Percentiles rank a stretch among this genome's conserved stretches.
Conservation (phyloP, 2,113 vertebrate species). For the Clarias gariepinus region DNA sequence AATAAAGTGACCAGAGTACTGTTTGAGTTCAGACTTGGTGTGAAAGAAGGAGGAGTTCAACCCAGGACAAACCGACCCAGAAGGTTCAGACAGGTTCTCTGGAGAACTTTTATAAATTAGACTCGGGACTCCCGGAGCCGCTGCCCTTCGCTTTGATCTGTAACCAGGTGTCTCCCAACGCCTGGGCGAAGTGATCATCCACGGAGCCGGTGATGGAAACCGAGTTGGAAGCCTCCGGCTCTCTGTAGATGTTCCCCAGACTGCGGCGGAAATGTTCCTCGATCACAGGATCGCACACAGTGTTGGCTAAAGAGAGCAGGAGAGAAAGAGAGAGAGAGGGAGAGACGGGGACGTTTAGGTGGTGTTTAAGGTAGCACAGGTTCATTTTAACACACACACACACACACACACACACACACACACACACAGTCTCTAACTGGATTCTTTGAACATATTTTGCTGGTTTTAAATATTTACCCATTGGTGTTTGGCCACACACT, state of each 20-base stretch:
- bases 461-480: not conserved
- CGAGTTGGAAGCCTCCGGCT: constrained; percentile 90
- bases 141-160: constrained; percentile 96
- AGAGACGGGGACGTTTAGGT: not conserved
- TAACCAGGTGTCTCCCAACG: constrained; percentile 95
- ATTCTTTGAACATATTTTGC: not conserved
- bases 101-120: constrained; percentile 54
- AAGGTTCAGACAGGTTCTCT: not conserved
- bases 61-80: constrained; percentile 14
- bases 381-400: not conserved
- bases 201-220: constrained; percentile 98
- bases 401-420: not conserved
- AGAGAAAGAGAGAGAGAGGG: not conserved
- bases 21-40: constrained; percentile 7
- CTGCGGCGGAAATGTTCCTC: constrained; percentile 98
- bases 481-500: no score
- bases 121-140: constrained; percentile 81
- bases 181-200: constrained; percentile 99
- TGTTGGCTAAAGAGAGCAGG: constrained; percentile 68
- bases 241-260: constrained; percentile 97
- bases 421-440: not conserved
- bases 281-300: constrained; percentile 92
- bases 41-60: constrained; percentile 18
- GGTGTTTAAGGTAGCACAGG: not conserved
- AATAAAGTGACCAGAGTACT: not conserved